Percentiles rank a stretch among this genome's conserved stretches.
Evolutionary conservation across 1,140 invertebrate genomes (phyloP).

Genomic region (Ostrea edulis): DNA sequence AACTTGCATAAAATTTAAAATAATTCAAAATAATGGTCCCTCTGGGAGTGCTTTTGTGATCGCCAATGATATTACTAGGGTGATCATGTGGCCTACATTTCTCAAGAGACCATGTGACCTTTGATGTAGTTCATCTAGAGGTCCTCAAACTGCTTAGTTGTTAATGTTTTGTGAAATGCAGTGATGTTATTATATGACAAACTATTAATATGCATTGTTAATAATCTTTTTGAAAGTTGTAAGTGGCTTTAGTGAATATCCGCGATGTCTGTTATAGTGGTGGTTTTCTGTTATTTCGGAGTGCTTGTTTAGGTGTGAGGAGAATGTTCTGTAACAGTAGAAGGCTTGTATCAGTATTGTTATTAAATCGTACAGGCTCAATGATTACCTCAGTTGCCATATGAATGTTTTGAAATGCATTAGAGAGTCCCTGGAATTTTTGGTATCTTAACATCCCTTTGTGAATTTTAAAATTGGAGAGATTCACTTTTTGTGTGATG

Average conservation of each 20-base stretch:
- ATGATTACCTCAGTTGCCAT: too few species aligned
- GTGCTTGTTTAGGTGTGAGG: not conserved
- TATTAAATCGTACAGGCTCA: not conserved
- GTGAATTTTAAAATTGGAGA: too few species aligned
- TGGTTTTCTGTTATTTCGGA: not conserved
- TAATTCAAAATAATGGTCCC: not conserved
- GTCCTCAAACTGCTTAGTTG: not conserved
- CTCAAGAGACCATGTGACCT: not conserved
- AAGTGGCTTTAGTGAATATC: not conserved
- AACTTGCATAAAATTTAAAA: too few species aligned
- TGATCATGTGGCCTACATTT: not conserved
- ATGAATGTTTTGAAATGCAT: too few species aligned
- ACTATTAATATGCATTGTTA: not conserved
- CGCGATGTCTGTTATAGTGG: not conserved
- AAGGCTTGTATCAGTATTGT: not conserved
- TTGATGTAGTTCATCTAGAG: not conserved
- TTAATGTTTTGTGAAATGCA: not conserved
- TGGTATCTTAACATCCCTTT: too few species aligned
- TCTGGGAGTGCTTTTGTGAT: not conserved
- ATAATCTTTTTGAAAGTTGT: not conserved
- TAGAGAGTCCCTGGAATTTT: too few species aligned
- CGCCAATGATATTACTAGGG: not conserved
- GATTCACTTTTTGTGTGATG: too few species aligned
- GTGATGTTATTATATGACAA: not conserved
- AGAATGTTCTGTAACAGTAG: not conserved